phyloP scores from a whole-genome alignment of 2,888 invertebrate genomes.

The Craniophora ligustri region DNA sequence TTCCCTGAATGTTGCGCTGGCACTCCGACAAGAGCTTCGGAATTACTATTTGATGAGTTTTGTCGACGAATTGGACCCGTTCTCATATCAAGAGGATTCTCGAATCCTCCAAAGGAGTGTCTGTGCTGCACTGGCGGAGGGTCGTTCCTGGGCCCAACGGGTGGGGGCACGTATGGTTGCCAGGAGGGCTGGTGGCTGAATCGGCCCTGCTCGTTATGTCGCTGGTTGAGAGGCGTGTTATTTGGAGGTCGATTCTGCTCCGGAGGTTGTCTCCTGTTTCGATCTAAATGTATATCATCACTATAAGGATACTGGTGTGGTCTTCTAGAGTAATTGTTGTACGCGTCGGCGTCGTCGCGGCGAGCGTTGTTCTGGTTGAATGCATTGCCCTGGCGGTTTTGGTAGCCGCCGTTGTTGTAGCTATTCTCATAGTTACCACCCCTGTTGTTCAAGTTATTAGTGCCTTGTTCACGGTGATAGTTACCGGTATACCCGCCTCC shows the following conservation, averaged over 20 bases:
- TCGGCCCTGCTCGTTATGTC: constrained; percentile 44
- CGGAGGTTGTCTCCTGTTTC: constrained; percentile 46
- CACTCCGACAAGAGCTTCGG: constrained; percentile 7
- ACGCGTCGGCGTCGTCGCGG: constrained; percentile 61
- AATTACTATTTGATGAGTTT: constrained; percentile 36
- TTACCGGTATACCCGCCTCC: constrained; percentile 76
- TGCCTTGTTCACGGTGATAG: constrained; percentile 69
- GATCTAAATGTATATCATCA: constrained; percentile 62
- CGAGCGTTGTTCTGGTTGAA: constrained; percentile 57
- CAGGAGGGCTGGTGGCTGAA: constrained; percentile 57
- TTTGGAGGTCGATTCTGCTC: constrained; percentile 38
- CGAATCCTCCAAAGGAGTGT: constrained; percentile 74
- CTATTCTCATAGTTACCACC: constrained; percentile 64
- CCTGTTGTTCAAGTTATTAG: constrained; percentile 88
- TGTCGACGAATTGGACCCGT: constrained; percentile 60
- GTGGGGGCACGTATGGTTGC: constrained; percentile 60
- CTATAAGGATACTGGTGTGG: constrained; percentile 65
- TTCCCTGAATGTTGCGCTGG: constrained; percentile 29
- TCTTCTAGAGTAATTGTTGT: constrained; percentile 64
- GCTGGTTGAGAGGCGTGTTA: constrained; percentile 25
- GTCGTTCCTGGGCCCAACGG: constrained; percentile 45
- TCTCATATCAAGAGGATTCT: constrained; percentile 78
- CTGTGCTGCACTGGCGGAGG: constrained; percentile 53
- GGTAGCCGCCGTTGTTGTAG: constrained; percentile 66
- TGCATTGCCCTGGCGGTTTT: constrained; percentile 54